phyloP scores from a whole-genome alignment of 1,140 invertebrate species.

The Leptinotarsa undecemlineata region DNA sequence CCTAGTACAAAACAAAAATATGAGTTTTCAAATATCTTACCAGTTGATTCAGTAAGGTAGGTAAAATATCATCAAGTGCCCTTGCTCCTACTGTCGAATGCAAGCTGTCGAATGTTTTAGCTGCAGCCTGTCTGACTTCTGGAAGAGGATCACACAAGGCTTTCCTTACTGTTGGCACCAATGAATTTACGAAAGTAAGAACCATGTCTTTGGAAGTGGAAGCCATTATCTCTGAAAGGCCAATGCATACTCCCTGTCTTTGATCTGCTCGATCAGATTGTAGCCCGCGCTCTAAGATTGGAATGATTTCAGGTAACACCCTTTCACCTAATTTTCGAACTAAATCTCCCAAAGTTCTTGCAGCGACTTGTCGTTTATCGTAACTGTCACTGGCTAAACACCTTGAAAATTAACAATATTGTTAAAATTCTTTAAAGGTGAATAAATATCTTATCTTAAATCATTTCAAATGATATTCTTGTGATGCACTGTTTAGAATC shows the following conservation, averaged over 20 bases:
- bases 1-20: neutral
- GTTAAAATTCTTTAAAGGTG: no score
- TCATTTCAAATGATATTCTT: no score
- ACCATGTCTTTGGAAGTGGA: conserved; percentile 96
- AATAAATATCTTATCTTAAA: no score
- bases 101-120: conserved; percentile 94
- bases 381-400: conserved; percentile 94
- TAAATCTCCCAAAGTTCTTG: conserved; percentile 93
- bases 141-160: conserved; percentile 91
- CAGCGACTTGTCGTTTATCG: conserved; percentile 94
- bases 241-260: conserved; percentile 97
- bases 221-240: conserved; percentile 96
- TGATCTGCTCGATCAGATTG: conserved; percentile 90
- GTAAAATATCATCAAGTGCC: conserved; percentile 97
- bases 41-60: conserved; percentile 83
- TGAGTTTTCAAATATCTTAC: conserved; percentile 51
- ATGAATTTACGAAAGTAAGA: conserved; percentile 88
- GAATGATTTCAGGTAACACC: conserved; percentile 96
- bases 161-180: conserved; percentile 95
- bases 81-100: conserved; percentile 92
- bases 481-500: no score
- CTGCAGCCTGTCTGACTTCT: conserved; percentile 91
- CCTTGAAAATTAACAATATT: neutral
- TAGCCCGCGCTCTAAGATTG: conserved; percentile 91
- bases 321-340: conserved; percentile 97